A percentile compares a stretch with the other conserved stretches of the same genome.
These are phyloP conservation scores for Enoplolaimus lenunculus DNA, from an alignment of 2,888 invertebrate species.

Conservation along the genomic window DNA sequence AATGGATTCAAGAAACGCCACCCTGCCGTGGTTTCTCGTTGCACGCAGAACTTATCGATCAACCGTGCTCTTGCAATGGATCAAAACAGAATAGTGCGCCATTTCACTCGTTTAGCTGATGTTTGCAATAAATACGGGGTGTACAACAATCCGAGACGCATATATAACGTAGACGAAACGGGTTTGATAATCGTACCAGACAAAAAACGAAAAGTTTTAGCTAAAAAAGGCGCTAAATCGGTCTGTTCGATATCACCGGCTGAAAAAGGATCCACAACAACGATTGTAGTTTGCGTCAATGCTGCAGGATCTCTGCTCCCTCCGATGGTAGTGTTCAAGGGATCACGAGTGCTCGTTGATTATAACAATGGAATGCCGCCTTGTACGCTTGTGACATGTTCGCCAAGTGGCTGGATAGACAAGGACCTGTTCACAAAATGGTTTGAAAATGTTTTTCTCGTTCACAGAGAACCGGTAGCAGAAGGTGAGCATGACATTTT, in stretches of 20 bases:
- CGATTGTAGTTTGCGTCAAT: constrained; percentile 1
- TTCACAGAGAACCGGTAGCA: not conserved
- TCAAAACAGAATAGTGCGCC: not conserved
- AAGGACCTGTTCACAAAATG: not conserved
- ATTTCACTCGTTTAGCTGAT: not conserved
- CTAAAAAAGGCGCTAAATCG: not conserved
- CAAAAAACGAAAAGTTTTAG: not conserved
- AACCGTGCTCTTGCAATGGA: constrained; percentile 4
- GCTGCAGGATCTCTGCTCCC: not conserved
- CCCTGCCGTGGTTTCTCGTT: not conserved
- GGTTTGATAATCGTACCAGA: not conserved
- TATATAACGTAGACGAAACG: not conserved
- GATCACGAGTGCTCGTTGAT: not conserved
- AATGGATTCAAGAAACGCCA: not conserved
- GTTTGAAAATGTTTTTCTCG: not conserved
- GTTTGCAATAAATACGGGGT: not conserved
- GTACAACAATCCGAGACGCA: not conserved
- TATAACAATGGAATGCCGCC: not conserved
- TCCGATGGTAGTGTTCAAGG: not conserved
- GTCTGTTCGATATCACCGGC: not conserved
- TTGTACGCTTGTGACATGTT: not conserved
- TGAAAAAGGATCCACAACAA: not conserved
- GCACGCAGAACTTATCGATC: not conserved
- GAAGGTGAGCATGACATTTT: not conserved
- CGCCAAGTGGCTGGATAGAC: not conserved